Percentiles rank a stretch among this genome's conserved stretches.
Evolutionary conservation across 2,113 vertebrate species (phyloP).

Genomic region (Panurus biarmicus): DNA sequence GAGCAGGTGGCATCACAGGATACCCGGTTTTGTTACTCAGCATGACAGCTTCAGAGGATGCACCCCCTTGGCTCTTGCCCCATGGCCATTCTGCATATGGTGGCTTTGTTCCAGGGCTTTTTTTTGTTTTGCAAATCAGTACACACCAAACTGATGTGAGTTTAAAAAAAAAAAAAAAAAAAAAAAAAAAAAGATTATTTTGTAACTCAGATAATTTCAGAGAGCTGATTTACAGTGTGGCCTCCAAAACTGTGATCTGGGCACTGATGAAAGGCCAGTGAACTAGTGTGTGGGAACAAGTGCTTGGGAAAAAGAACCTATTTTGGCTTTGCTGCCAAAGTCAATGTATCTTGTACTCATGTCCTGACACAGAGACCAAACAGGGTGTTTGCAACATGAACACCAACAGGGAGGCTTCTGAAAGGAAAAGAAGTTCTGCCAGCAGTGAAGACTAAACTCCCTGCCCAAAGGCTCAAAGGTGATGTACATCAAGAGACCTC

Average conservation of each 20-base stretch:
- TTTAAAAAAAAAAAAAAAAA: background rate
- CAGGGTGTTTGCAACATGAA: background rate
- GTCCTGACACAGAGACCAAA: background rate
- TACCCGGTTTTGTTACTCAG: fast-evolving
- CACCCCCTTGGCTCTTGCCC: background rate
- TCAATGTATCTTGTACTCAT: background rate
- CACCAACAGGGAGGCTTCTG: background rate
- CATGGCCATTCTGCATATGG: background rate
- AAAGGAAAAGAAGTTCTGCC: background rate
- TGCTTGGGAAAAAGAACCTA: background rate
- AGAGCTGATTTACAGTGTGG: background rate
- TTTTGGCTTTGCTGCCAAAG: background rate
- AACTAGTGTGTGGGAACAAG: background rate
- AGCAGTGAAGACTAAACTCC: background rate
- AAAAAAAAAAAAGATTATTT: background rate
- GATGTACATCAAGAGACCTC: background rate
- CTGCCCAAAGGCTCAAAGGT: background rate
- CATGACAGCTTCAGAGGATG: background rate
- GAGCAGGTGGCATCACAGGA: background rate
- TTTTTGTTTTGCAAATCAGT: background rate
- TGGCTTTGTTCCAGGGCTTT: background rate
- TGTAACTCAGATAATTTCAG: background rate
- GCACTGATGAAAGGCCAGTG: background rate
- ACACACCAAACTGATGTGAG: background rate
- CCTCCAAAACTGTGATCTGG: background rate